Evolutionary conservation across 2,113 vertebrate species (phyloP).

Genomic region (Amphilophus citrinellus): DNA sequence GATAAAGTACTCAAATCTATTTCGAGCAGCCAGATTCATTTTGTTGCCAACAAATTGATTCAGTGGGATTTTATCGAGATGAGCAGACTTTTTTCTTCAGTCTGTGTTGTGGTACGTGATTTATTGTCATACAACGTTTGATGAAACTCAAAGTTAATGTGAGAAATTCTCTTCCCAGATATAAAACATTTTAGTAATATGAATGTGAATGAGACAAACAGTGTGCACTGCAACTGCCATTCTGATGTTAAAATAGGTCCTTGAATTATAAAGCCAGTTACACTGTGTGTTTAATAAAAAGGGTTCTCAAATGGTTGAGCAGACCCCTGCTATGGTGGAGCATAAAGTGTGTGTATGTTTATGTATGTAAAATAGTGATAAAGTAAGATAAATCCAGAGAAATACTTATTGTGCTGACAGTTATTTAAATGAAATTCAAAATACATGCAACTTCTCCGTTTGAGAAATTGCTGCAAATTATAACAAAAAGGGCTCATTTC

Average conservation of each 20-base stretch:
- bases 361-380: background rate
- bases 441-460: no score
- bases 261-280: background rate
- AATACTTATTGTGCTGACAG: no score
- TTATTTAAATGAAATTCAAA: no score
- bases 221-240: background rate
- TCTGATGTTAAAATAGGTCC: background rate
- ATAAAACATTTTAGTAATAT: background rate
- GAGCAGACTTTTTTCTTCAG: constrained; percentile 3
- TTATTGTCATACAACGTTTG: background rate
- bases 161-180: background rate
- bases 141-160: background rate
- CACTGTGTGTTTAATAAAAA: background rate
- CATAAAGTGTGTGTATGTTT: background rate
- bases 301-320: background rate
- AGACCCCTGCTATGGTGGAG: background rate
- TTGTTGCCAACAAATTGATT: constrained; percentile 9
- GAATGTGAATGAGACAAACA: background rate
- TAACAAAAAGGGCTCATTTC: no score
- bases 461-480: no score
- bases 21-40: constrained; percentile 9
- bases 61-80: background rate
- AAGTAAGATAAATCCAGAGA: background rate
- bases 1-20: background rate
- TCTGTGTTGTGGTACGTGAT: background rate